Conservation (phyloP, 2,888 invertebrate genomes). For the Aethes cnicana region DNA sequence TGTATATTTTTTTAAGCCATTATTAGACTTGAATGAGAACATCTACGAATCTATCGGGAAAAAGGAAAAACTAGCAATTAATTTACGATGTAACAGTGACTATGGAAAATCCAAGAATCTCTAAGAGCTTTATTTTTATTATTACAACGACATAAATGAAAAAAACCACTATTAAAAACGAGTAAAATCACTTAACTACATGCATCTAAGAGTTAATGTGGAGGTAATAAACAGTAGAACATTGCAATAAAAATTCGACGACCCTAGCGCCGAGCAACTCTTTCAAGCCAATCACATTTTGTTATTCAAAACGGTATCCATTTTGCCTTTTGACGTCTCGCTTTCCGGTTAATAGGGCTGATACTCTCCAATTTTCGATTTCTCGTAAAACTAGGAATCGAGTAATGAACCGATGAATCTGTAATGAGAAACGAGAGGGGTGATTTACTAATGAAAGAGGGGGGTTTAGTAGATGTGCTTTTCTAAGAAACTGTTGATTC, state of each 20-base stretch:
- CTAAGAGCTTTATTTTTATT: not conserved
- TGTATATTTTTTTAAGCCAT: no score
- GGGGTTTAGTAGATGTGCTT: no score
- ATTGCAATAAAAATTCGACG: not conserved
- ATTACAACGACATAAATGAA: not conserved
- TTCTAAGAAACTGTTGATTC: no score
- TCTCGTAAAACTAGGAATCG: constrained; percentile 20
- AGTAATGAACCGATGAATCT: constrained; percentile 26
- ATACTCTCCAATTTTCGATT: constrained; percentile 9
- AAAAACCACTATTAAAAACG: not conserved
- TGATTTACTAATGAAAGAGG: constrained; percentile 2
- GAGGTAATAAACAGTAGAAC: not conserved
- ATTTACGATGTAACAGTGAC: no score
- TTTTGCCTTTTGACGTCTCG: constrained; percentile 21
- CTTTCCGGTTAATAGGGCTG: constrained; percentile 14
- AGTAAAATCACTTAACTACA: not conserved
- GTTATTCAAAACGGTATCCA: constrained; percentile 22
- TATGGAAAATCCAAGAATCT: no score
- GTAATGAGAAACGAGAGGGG: constrained; percentile 5
- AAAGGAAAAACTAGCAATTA: no score
- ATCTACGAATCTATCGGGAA: no score
- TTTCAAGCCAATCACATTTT: constrained; percentile 18
- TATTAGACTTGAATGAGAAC: no score
- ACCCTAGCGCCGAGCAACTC: constrained; percentile 2
- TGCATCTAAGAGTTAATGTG: no score